Evolutionary conservation across 1,140 invertebrate genomes (phyloP).

Genomic region (Zaprionus gabonicus): DNA sequence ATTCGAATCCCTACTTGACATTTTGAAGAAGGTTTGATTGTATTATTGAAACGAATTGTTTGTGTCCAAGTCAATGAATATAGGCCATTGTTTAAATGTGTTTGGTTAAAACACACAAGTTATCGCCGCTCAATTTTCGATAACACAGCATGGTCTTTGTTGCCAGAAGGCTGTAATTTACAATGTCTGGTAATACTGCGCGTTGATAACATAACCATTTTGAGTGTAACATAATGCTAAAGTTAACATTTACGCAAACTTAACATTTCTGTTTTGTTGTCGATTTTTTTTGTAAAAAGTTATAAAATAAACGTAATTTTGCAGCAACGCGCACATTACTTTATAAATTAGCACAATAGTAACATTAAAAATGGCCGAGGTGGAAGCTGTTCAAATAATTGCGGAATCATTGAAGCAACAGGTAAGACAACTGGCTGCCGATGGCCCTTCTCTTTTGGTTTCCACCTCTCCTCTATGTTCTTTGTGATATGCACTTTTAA

Average conservation of each 20-base stretch:
- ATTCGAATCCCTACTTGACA: conserved; percentile 6
- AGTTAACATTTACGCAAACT: conserved; percentile 16
- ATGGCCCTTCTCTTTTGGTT: conserved; percentile 1
- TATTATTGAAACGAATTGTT: not conserved
- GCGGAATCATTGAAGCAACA: conserved; percentile 91
- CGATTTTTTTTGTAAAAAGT: conserved; percentile 41
- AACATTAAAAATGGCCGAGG: conserved; percentile 85
- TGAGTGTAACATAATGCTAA: conserved; percentile 25
- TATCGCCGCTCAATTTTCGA: conserved; percentile 13
- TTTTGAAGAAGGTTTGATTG: not conserved
- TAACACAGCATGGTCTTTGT: not conserved
- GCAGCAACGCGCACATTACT: conserved; percentile 46
- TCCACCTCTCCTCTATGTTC: conserved; percentile 19
- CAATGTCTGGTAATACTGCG: not conserved
- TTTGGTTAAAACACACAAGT: not conserved
- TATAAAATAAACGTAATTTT: conserved; percentile 45
- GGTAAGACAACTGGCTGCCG: conserved; percentile 85
- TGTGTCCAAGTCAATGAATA: too few relatives aligned
- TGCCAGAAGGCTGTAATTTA: not conserved
- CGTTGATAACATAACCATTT: conserved; percentile 14
- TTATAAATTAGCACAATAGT: conserved; percentile 53
- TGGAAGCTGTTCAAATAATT: conserved; percentile 91
- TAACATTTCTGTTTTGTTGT: conserved; percentile 44
- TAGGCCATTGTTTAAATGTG: not conserved
- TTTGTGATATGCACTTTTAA: conserved; percentile 43